phyloP scores from a whole-genome alignment of 1,140 invertebrate species.

The Drosophila carrolli region DNA sequence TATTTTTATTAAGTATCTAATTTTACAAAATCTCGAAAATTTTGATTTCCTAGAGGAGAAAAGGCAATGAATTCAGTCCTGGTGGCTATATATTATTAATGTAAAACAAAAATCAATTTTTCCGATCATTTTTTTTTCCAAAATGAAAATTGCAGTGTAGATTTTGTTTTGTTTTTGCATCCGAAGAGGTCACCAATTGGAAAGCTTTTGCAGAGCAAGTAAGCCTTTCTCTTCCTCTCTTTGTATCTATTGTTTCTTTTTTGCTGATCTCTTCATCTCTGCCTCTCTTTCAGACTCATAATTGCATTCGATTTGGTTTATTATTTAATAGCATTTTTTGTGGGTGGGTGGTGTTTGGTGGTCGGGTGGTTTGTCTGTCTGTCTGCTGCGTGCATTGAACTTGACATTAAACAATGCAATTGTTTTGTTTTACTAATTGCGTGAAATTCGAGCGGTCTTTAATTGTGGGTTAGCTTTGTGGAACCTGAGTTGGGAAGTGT shows the following conservation, averaged over 20 bases:
- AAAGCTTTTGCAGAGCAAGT: slow-evolving; percentile 51
- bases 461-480: slow-evolving; percentile 76
- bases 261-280: neutral
- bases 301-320: slow-evolving; percentile 64
- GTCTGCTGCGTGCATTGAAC: slow-evolving; percentile 74
- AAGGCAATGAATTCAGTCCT: no score
- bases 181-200: slow-evolving; percentile 14
- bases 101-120: no score
- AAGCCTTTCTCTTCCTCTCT: slow-evolving; percentile 44
- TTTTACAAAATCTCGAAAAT: no score
- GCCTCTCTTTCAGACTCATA: slow-evolving; percentile 13
- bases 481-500: slow-evolving; percentile 28
- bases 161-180: neutral
- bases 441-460: slow-evolving; percentile 65
- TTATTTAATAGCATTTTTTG: slow-evolving; percentile 71
- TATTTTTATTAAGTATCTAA: no score
- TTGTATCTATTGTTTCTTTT: neutral
- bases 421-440: slow-evolving; percentile 76
- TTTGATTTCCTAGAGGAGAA: no score
- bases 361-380: slow-evolving; percentile 36
- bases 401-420: slow-evolving; percentile 73
- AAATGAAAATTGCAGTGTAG: neutral
- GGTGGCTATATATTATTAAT: no score
- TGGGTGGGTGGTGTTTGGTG: slow-evolving; percentile 44
- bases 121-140: no score